A percentile compares a stretch with the other conserved stretches of the same genome.
Evolutionary conservation across 1,140 invertebrate species (phyloP).

Genomic region (honey bee (Apis mellifera)): DNA sequence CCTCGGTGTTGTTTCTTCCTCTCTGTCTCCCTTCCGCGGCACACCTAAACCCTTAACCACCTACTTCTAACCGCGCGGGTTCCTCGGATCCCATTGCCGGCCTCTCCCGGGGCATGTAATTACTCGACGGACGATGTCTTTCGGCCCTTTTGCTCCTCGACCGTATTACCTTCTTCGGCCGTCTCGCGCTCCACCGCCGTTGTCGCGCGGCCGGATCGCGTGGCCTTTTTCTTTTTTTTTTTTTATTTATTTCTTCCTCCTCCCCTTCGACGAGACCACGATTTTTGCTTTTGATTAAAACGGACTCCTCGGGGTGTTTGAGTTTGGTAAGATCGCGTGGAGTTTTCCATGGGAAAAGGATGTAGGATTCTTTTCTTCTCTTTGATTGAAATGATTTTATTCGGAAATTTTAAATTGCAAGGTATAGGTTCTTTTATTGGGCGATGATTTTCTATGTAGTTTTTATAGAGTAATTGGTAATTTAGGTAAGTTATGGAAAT

Average conservation of each 20-base stretch:
- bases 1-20: neutral
- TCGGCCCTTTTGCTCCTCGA: conserved; percentile 59
- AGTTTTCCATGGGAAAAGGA: no score
- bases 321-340: no score
- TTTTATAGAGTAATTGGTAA: no score
- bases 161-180: conserved; percentile 41
- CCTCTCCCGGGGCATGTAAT: conserved; percentile 70
- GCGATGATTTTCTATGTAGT: no score
- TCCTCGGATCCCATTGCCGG: conserved; percentile 58
- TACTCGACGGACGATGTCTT: conserved; percentile 69
- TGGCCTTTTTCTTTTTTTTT: neutral
- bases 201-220: conserved; percentile 21
- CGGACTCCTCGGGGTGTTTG: no score
- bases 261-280: neutral
- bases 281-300: neutral
- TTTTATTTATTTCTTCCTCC: neutral
- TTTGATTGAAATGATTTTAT: no score
- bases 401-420: no score
- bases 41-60: conserved; percentile 61
- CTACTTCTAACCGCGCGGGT: conserved; percentile 63
- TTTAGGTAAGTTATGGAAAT: no score
- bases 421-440: no score
- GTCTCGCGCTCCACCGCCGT: conserved; percentile 7
- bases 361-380: no score
- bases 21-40: neutral